phyloP scores from a whole-genome alignment of 1,140 invertebrate genomes.

The Bacillus rossius region DNA sequence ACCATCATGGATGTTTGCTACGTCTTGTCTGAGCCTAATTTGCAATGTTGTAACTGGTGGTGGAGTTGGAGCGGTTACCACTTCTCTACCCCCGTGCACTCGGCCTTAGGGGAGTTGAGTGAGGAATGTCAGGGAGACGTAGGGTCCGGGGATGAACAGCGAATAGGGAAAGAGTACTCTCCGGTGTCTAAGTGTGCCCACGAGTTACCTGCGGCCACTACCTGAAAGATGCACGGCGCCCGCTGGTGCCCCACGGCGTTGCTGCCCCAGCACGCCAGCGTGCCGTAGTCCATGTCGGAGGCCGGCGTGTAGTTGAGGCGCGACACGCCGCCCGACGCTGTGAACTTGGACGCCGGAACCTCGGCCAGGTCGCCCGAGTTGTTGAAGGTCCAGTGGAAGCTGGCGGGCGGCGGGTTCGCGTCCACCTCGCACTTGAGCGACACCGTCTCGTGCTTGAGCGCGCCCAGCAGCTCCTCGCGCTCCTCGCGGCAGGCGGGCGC shows the following conservation, averaged over 20 bases:
- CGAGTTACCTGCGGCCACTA: conserved; percentile 60
- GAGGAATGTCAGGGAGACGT: too few relatives aligned
- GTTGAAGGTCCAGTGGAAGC: conserved; percentile 86
- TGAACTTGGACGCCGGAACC: conserved; percentile 58
- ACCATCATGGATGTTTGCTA: too few relatives aligned
- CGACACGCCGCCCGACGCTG: conserved; percentile 59
- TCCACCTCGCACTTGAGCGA: conserved; percentile 77
- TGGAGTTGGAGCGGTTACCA: too few relatives aligned
- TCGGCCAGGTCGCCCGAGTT: conserved; percentile 77
- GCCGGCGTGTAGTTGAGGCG: conserved; percentile 77
- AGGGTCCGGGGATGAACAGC: too few relatives aligned
- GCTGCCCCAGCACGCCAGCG: conserved; percentile 74
- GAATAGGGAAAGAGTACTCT: too few relatives aligned
- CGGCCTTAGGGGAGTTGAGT: too few relatives aligned
- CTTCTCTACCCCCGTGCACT: too few relatives aligned
- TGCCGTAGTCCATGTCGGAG: conserved; percentile 83
- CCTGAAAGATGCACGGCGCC: conserved; percentile 80
- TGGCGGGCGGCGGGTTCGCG: conserved; percentile 71
- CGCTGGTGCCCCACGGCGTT: conserved; percentile 77
- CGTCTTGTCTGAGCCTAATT: too few relatives aligned
- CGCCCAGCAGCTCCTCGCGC: conserved; percentile 71
- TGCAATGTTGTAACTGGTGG: too few relatives aligned
- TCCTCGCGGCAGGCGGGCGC: conserved; percentile 71
- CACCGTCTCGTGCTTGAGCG: conserved; percentile 78
- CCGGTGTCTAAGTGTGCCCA: background rate